Percentiles rank a stretch among this genome's conserved stretches.
These are phyloP conservation scores for Gallinago jamesoni DNA, from an alignment of 2,113 vertebrate species.

Conservation along the genomic window DNA sequence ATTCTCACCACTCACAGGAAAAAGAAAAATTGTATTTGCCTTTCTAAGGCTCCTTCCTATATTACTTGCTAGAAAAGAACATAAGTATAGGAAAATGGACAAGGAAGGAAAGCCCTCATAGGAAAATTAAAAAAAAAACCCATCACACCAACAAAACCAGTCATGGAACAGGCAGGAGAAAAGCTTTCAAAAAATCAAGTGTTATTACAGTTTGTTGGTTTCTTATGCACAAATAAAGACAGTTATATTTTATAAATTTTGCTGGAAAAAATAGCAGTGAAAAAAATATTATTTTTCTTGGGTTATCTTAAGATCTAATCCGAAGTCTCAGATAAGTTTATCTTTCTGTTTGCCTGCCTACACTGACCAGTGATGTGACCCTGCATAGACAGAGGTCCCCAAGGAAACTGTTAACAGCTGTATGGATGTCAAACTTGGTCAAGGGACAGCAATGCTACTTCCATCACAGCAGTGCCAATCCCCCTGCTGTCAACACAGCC, in stretches of 20 bases:
- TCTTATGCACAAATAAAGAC: background rate
- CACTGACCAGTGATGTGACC: background rate
- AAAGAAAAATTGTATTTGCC: background rate
- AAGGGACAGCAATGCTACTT: background rate
- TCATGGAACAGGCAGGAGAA: background rate
- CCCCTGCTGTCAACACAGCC: background rate
- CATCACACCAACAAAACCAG: background rate
- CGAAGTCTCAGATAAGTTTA: background rate
- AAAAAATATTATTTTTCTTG: background rate
- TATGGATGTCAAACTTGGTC: background rate
- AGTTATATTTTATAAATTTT: background rate
- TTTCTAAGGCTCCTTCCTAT: background rate
- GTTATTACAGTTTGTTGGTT: fast-evolving
- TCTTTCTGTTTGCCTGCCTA: background rate
- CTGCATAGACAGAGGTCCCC: background rate
- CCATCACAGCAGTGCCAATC: background rate
- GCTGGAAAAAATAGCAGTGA: background rate
- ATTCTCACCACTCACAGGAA: background rate
- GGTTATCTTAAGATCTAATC: background rate
- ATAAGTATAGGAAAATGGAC: background rate
- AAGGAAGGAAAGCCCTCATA: background rate
- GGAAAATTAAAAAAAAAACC: background rate
- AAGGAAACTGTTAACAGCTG: background rate
- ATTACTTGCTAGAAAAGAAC: background rate
- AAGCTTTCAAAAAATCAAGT: background rate